Percentiles rank a stretch among this genome's conserved stretches.
Evolutionary conservation across 2,113 vertebrate species (phyloP).

Genomic region (Galemys pyrenaicus): DNA sequence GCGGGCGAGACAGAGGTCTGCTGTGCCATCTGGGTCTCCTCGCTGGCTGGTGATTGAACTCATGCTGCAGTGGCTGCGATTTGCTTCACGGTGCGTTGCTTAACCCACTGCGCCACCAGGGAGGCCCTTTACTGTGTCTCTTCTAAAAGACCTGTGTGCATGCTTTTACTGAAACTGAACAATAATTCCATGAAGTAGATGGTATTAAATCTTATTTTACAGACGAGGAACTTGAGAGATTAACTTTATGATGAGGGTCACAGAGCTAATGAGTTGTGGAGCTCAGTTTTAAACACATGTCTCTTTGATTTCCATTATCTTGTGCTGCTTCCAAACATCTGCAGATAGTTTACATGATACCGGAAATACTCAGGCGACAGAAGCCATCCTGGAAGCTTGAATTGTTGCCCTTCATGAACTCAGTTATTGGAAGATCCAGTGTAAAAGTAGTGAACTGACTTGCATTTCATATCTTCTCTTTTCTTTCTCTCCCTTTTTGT

Average conservation of each 20-base stretch:
- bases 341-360: neutral
- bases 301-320: slow-evolving; percentile 7
- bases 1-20: too few relatives aligned
- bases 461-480: neutral
- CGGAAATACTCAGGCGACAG: neutral
- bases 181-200: neutral
- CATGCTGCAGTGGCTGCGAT: too few relatives aligned
- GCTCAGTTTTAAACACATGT: neutral
- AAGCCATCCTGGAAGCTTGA: neutral
- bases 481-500: neutral
- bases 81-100: too few relatives aligned
- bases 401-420: neutral
- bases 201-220: slow-evolving; percentile 35
- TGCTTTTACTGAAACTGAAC: neutral
- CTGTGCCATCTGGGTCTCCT: too few relatives aligned
- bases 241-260: slow-evolving; percentile 6
- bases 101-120: too few relatives aligned
- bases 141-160: neutral
- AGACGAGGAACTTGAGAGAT: neutral
- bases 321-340: neutral
- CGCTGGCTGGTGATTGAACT: too few relatives aligned
- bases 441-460: neutral
- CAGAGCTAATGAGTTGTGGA: slow-evolving; percentile 17
- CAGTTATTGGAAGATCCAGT: neutral
- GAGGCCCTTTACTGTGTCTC: neutral